These are phyloP conservation scores for Chiridota heheva DNA, from an alignment of 35 echinoderm and acorn worm genomes.

Conservation along the genomic window DNA sequence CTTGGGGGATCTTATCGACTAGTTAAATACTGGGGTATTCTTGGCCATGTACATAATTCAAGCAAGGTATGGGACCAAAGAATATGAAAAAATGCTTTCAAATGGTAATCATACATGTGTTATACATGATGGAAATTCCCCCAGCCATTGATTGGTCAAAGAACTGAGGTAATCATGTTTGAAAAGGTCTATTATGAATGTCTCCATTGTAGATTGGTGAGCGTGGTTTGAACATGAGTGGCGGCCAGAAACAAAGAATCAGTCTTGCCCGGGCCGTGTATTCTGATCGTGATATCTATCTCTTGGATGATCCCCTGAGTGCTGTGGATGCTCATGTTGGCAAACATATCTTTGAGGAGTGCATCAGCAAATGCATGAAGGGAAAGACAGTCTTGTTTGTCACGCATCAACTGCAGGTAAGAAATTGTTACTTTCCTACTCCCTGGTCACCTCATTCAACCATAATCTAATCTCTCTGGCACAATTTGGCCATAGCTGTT, in stretches of 20 bases:
- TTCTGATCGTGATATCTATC: conserved; percentile 90
- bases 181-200: background rate
- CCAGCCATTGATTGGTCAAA: too few species aligned
- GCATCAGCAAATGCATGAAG: conserved; percentile 70
- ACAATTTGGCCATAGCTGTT: too few species aligned
- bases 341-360: conserved; percentile 90
- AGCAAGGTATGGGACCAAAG: too few species aligned
- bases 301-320: conserved; percentile 94
- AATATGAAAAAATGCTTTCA: too few species aligned
- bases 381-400: conserved; percentile 92
- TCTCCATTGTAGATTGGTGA: conserved; percentile 78
- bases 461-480: too few species aligned
- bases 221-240: conserved; percentile 88
- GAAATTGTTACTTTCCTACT: background rate
- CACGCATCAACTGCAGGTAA: conserved; percentile 96
- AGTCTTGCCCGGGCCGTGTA: conserved; percentile 90
- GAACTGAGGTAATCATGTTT: too few species aligned
- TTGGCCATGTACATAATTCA: too few species aligned
- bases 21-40: too few species aligned
- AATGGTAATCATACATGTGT: too few species aligned
- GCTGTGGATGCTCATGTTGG: conserved; percentile 96
- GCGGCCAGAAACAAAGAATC: conserved; percentile 93
- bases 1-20: too few species aligned
- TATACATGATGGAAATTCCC: too few species aligned
- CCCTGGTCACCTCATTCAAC: too few species aligned